Percentiles rank a stretch among this genome's conserved stretches.
Conservation (phyloP, 2,797 vertebrate species). For the Pseudotriccus pelzelni region DNA sequence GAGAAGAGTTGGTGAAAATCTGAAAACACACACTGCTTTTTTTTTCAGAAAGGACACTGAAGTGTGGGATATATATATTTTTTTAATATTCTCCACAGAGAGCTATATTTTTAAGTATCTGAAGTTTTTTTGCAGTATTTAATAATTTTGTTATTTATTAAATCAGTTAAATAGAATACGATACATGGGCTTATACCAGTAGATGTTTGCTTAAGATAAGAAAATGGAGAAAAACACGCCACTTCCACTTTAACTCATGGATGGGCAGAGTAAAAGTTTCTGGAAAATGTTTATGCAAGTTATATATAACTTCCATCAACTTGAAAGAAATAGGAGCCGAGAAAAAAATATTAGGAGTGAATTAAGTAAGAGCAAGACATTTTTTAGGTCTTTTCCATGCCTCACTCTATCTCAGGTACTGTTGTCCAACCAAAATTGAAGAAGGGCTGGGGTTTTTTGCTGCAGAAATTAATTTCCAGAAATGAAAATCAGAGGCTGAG, state of each 20-base stretch:
- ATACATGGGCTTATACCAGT: not conserved
- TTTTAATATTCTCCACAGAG: not conserved
- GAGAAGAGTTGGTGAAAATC: not conserved
- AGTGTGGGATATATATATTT: not conserved
- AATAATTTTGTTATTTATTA: not conserved
- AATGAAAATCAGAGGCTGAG: not conserved
- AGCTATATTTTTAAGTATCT: not conserved
- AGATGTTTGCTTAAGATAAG: not conserved
- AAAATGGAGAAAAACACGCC: not conserved
- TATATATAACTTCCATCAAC: not conserved
- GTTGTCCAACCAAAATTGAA: not conserved
- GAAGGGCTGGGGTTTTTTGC: not conserved
- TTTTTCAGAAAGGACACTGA: not conserved
- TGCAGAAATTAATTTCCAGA: not conserved
- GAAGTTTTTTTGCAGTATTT: not conserved
- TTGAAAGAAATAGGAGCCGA: not conserved
- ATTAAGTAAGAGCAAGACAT: not conserved
- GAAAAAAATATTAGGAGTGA: not conserved
- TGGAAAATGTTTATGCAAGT: not conserved
- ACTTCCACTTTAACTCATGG: not conserved
- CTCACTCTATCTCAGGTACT: not conserved
- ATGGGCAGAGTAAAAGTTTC: not conserved
- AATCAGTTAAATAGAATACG: not conserved
- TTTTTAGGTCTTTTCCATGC: not conserved
- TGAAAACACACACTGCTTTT: not conserved